Base-by-base conservation (phyloP, 2,113 vertebrate genomes). In the Festucalex cinctus region DNA sequence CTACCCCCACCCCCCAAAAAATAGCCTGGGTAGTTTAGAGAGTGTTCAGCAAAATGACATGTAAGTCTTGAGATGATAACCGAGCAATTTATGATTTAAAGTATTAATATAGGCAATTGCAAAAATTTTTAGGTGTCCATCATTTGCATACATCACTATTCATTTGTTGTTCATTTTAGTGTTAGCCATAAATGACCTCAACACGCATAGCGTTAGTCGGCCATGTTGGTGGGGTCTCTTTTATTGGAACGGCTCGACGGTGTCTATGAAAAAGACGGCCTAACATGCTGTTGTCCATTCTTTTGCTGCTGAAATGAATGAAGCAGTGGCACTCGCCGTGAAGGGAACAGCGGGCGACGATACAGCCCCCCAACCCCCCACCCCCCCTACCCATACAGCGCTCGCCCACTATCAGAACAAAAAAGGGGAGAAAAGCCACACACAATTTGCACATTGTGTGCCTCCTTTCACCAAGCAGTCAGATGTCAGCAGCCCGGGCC, bases 401-500 rank as follows among this genome's bases (percentile, higher is more conserved):
- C 76, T 88, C 86, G 77, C 86, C 76, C 73, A 81, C 63, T 79
- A 71, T 86, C 87, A 78, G 78, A 80, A 88, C 65, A 72, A 82
- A 80, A 73, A 79, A 80, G 71, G 78, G 65, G 68, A 85, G 82
- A 88, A 90, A 88, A 88, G 88, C 88, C 88, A 77, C 74, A 76
- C 83, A 89, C 88, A 91, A 89, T 89, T 89, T 91, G 83, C 81
- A 86, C 86, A 91, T 91, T 90, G 91, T 92, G 86, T 85, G 77
- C 80, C 80, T 80, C 86, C 90, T 88, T 91, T 89, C 77, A 86
- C 82, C 85, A 88, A 88, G 75, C 76, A 89, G 89, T 93, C 91
- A 92, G 88, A 91, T 89, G 86, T 88, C 90, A 91, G 73, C 82
- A 77, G 86, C 84, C 79, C 71, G 20, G 63, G 81, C 68, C 83